Conservation (phyloP, 1,140 invertebrate species). For the Cyclina sinensis region DNA sequence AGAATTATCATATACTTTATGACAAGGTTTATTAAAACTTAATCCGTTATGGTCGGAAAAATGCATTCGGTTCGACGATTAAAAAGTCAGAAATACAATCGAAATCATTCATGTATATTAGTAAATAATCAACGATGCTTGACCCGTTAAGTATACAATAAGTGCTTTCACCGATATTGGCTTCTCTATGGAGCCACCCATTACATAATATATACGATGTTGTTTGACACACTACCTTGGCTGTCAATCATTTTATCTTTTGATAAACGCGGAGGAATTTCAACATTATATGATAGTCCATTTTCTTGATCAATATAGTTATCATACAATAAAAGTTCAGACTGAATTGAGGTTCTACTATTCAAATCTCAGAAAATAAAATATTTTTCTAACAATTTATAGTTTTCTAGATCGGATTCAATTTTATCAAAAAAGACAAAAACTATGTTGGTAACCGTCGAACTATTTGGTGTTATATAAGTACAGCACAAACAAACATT, state of each 20-base stretch:
- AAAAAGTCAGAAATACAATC: slow-evolving; percentile 6
- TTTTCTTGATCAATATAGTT: neutral
- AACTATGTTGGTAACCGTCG: neutral
- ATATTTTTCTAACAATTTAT: neutral
- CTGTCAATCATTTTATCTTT: too few species aligned
- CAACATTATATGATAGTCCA: too few species aligned
- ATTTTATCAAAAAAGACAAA: neutral
- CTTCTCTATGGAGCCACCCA: too few species aligned
- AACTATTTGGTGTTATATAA: slow-evolving; percentile 2
- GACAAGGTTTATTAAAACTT: too few species aligned
- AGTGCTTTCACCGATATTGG: too few species aligned
- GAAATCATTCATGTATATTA: neutral
- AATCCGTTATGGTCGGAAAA: neutral
- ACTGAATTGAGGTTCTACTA: neutral
- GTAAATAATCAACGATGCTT: slow-evolving; percentile 10
- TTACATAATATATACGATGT: too few species aligned
- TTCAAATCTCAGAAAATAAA: neutral
- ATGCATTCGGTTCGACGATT: neutral
- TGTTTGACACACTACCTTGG: too few species aligned
- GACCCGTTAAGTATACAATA: too few species aligned
- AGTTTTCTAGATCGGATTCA: slow-evolving; percentile 16
- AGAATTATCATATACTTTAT: neutral
- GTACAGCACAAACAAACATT: neutral
- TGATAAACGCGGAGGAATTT: too few species aligned
- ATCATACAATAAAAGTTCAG: neutral